A percentile compares a stretch with the other conserved stretches of the same genome.
Evolutionary conservation across 2,113 vertebrate genomes (phyloP).

Genomic region (Craseonycteris thonglongyai): DNA sequence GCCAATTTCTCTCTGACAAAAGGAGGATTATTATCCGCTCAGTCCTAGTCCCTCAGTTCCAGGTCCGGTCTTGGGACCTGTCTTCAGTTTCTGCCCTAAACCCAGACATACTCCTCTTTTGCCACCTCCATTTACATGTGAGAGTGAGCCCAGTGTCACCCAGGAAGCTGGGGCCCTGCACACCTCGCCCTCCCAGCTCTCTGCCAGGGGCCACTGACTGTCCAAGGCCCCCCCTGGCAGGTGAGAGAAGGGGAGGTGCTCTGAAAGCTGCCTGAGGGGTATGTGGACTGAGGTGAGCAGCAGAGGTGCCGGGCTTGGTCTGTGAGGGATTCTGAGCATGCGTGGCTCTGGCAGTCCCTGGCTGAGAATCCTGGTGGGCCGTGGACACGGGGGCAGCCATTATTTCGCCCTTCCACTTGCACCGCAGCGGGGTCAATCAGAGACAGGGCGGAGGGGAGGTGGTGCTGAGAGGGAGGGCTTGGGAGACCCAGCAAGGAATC

Average conservation of each 20-base stretch:
- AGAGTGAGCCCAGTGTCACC: background rate
- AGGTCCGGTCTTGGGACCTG: background rate
- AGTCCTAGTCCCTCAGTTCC: background rate
- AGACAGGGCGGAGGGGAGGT: background rate
- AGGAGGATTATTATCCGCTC: background rate
- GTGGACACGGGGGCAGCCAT: fast-evolving
- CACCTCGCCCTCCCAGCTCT: background rate
- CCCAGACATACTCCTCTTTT: background rate
- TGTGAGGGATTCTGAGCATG: background rate
- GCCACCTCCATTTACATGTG: background rate
- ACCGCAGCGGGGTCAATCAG: background rate
- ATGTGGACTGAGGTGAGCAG: background rate
- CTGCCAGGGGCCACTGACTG: background rate
- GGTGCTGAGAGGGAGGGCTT: background rate
- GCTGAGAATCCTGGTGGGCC: background rate
- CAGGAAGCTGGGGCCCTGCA: background rate
- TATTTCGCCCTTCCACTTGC: background rate
- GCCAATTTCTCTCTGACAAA: background rate
- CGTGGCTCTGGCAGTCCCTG: background rate
- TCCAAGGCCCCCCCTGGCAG: background rate
- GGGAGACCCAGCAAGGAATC: background rate
- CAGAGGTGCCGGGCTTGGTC: background rate
- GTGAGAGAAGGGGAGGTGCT: background rate
- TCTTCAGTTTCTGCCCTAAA: background rate
- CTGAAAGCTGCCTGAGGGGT: background rate